A percentile compares a stretch with the other conserved stretches of the same genome.
These are phyloP conservation scores for Apteryx owenii DNA, from an alignment of 2,113 vertebrate genomes.

Conservation along the genomic window DNA sequence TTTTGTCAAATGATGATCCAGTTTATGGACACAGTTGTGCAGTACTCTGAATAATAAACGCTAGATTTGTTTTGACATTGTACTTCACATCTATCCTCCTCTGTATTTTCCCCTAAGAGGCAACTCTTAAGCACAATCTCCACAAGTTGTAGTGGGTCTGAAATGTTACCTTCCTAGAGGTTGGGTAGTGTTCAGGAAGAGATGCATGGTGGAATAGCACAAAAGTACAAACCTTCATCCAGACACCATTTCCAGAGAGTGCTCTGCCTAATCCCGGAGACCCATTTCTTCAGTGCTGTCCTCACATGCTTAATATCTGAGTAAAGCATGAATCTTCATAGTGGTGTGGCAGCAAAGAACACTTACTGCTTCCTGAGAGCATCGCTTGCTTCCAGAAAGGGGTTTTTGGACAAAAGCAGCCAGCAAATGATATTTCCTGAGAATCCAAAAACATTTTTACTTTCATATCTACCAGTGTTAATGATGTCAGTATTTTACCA, in stretches of 20 bases:
- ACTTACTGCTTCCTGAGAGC: fast-evolving
- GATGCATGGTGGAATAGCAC: fast-evolving
- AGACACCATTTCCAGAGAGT: background rate
- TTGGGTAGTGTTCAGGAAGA: background rate
- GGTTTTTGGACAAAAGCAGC: background rate
- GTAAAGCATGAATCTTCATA: background rate
- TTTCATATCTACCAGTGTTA: background rate
- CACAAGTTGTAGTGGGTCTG: background rate
- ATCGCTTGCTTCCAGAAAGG: background rate
- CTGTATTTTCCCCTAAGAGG: background rate
- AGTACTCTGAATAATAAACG: background rate
- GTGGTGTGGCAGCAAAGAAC: background rate
- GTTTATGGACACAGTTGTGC: background rate
- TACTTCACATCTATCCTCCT: background rate
- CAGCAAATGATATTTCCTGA: background rate
- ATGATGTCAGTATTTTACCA: background rate
- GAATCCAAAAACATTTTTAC: background rate
- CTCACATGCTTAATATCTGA: background rate
- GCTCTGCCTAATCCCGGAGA: background rate
- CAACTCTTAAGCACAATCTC: background rate
- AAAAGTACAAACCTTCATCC: background rate
- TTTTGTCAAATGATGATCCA: background rate
- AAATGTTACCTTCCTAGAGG: background rate
- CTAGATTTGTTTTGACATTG: background rate
- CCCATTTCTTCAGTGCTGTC: background rate